Evolutionary conservation across 2,113 vertebrate genomes (phyloP).

Genomic region (Datnioides undecimradiatus): DNA sequence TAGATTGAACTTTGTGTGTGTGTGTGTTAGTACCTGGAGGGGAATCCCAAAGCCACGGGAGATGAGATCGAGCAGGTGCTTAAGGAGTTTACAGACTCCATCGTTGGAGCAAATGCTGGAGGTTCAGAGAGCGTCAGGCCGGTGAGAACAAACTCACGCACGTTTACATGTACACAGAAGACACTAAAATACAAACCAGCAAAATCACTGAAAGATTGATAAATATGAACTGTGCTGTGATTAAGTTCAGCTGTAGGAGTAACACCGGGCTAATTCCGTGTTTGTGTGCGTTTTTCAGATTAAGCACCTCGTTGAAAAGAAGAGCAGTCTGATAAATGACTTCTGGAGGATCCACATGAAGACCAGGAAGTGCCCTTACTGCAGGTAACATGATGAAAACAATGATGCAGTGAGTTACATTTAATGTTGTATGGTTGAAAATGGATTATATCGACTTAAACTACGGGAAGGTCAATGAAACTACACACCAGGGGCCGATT

Average conservation of each 20-base stretch:
- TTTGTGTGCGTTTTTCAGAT: slow-evolving; percentile 81
- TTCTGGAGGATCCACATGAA: slow-evolving; percentile 92
- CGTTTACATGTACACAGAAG: neutral
- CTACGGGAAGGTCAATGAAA: no score
- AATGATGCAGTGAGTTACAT: neutral
- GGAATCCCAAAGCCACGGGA: slow-evolving; percentile 82
- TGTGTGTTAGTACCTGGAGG: slow-evolving; percentile 87
- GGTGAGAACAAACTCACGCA: slow-evolving; percentile 59
- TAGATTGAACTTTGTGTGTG: neutral
- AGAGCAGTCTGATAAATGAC: slow-evolving; percentile 83
- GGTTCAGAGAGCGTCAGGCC: slow-evolving; percentile 43
- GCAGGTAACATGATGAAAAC: slow-evolving; percentile 85
- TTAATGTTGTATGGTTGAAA: neutral
- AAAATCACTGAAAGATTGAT: neutral
- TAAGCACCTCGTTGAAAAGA: slow-evolving; percentile 93
- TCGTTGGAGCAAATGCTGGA: slow-evolving; percentile 69
- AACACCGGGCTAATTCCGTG: neutral
- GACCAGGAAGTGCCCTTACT: slow-evolving; percentile 89
- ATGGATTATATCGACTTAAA: no score
- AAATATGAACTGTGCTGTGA: neutral
- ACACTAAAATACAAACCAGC: neutral
- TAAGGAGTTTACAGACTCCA: slow-evolving; percentile 76
- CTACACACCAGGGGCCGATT: no score
- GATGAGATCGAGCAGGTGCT: slow-evolving; percentile 87
- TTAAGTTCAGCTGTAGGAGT: neutral